phyloP scores from a whole-genome alignment of 2,888 invertebrate species.

The Torymus aiolomorphi region DNA sequence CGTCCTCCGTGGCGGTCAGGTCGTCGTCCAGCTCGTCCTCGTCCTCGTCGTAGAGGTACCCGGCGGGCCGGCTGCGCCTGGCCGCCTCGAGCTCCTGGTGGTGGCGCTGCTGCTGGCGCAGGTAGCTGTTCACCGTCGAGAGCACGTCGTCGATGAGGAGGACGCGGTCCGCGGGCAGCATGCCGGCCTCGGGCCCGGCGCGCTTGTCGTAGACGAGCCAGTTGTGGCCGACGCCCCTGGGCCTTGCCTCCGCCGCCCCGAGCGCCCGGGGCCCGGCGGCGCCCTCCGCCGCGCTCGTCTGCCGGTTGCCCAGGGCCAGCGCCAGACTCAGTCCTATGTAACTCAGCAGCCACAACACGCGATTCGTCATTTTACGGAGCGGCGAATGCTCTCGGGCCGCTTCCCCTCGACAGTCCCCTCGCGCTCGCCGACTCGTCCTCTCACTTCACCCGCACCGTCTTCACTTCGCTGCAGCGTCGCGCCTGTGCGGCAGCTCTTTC shows the following conservation, averaged over 20 bases:
- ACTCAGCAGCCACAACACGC: constrained; percentile 72
- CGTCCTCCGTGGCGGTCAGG: not conserved
- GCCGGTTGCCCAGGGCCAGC: constrained; percentile 67
- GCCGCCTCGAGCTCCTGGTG: constrained; percentile 9
- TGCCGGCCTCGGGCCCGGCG: not conserved
- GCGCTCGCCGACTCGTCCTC: not conserved
- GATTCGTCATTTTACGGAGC: constrained; percentile 68
- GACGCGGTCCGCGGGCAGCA: constrained; percentile 33
- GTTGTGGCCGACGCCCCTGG: constrained; percentile 52
- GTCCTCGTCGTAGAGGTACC: constrained; percentile 1
- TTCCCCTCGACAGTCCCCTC: not conserved
- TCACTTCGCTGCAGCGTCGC: not conserved
- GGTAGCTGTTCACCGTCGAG: constrained; percentile 74
- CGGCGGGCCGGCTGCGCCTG: not conserved
- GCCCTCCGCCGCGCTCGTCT: constrained; percentile 65
- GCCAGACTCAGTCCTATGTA: constrained; percentile 72
- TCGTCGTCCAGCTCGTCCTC: constrained; percentile 25
- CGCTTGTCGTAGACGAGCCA: constrained; percentile 67
- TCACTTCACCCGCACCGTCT: not conserved
- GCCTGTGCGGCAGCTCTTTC: not conserved
- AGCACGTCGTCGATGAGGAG: constrained; percentile 50
- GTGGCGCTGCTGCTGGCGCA: constrained; percentile 64
- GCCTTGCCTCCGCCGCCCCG: not conserved
- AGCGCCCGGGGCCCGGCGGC: constrained; percentile 58
- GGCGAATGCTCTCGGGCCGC: constrained; percentile 21